Evolutionary conservation across 1,140 invertebrate genomes (phyloP), one percentile per base, ranked within the genome.

Genomic region (Pomphorhynchus laevis): DNA sequence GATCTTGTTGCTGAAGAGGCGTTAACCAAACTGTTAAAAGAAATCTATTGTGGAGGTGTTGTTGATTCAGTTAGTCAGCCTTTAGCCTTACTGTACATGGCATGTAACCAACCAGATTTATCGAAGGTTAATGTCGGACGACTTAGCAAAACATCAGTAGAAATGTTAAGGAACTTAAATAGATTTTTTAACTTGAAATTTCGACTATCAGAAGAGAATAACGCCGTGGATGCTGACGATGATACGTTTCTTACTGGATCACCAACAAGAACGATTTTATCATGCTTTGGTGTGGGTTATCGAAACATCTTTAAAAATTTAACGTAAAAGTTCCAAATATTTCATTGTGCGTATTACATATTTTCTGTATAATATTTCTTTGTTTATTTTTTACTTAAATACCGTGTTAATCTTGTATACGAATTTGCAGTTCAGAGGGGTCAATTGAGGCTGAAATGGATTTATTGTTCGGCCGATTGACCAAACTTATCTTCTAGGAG

Each of bases 221-320:
- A 46, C 9, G 49, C 51, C 5, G 49, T 54, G 34, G 61, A 64
- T 29, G 62, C 61, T 43, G 56, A 64, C 14, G 57, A 63, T 34
- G 54, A 63, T 24, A 62, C 65, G 36, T 56, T 64, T 12, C 61
- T 64, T 42, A 52, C 59, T 44, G 63, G 69, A 40, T n/a, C n/a
- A n/a, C 56, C 65, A 39, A 63, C 68, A 44, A 77, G 76, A 61
- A 65, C 82, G 11, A 52, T 69, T 35, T 60, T 91, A 48, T 84
- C 79, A 25, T 89, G 82, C 62, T 64, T 89, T 20, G 84, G 84
- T 23, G 71, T 79, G 48, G 82, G 82, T 33, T 93, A 74, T 57
- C 68, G 68, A 43, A 89, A 89, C 66, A 65, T 89, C 36, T 84
- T 67, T 58, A 79, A 79, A 61, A 65, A 67, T 44, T 66, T 67